Percentiles rank a stretch among this genome's conserved stretches.
Evolutionary conservation across 2,888 invertebrate genomes (phyloP).

Genomic region (Arenicola marina): DNA sequence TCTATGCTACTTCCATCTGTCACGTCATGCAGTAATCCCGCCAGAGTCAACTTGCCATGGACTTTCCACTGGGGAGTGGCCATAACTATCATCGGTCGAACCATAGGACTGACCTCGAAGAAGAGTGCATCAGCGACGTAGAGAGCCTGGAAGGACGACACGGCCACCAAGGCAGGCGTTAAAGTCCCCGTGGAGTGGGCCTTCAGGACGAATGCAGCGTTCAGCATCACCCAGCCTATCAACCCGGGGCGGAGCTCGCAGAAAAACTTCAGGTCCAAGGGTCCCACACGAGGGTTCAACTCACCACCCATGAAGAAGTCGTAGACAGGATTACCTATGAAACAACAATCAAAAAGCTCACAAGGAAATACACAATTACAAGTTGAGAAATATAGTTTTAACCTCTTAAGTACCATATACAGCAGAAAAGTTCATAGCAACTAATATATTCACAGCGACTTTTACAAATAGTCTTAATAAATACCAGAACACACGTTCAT

Average conservation of each 20-base stretch:
- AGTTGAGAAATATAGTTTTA: no score
- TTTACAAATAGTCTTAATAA: no score
- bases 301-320: constrained; percentile 79
- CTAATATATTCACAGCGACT: no score
- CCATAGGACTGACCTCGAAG: constrained; percentile 64
- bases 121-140: constrained; percentile 69
- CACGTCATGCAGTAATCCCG: no score
- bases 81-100: no score
- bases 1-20: no score
- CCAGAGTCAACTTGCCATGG: no score
- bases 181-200: constrained; percentile 24
- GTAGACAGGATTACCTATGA: constrained; percentile 68
- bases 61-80: neutral
- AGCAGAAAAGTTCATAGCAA: no score
- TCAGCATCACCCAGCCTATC: constrained; percentile 60
- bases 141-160: constrained; percentile 66
- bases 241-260: constrained; percentile 57
- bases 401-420: no score
- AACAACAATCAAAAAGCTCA: no score
- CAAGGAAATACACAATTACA: no score
- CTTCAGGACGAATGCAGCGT: constrained; percentile 30
- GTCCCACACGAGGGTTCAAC: constrained; percentile 71
- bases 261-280: constrained; percentile 72
- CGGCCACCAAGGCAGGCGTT: constrained; percentile 43
- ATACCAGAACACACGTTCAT: no score